A percentile compares a stretch with the other conserved stretches of the same genome.
Conservation (phyloP, 64 coral and sea anemone genomes). For the Porites lutea region DNA sequence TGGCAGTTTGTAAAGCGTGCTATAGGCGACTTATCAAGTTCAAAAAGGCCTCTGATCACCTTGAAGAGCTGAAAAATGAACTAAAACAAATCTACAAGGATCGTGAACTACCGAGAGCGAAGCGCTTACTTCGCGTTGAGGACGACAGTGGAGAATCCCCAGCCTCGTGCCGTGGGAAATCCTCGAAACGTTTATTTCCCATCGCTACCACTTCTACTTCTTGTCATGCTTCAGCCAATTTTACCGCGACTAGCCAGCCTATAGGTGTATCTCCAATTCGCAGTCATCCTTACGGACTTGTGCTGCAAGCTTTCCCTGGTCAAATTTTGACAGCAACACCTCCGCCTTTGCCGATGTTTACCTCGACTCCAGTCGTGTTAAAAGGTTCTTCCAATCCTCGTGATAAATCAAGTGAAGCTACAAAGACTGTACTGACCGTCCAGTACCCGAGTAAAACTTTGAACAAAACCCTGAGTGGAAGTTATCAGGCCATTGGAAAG, state of each 20-base stretch:
- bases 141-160: neutral
- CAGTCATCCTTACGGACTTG: constrained; percentile 47
- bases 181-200: constrained; percentile 45
- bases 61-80: constrained; percentile 64
- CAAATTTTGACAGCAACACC: neutral
- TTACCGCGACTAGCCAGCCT: constrained; percentile 24
- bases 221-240: constrained; percentile 40
- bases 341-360: constrained; percentile 15
- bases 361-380: constrained; percentile 41
- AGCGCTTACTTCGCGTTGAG: constrained; percentile 53
- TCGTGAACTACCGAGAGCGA: constrained; percentile 38
- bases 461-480: constrained; percentile 43
- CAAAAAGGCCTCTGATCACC: constrained; percentile 49
- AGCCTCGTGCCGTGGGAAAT: constrained; percentile 22
- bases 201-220: constrained; percentile 57
- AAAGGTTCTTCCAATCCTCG: neutral
- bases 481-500: constrained; percentile 53
- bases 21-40: constrained; percentile 65
- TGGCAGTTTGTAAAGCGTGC: constrained; percentile 69
- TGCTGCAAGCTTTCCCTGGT: constrained; percentile 33
- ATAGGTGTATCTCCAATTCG: constrained; percentile 53
- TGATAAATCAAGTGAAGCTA: constrained; percentile 12
- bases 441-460: constrained; percentile 48
- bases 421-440: neutral
- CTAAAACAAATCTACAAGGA: constrained; percentile 44